Evolutionary conservation across 2,888 invertebrate genomes (phyloP), one percentile per base, ranked within the genome.

Genomic region (Philopedon plagiatum): DNA sequence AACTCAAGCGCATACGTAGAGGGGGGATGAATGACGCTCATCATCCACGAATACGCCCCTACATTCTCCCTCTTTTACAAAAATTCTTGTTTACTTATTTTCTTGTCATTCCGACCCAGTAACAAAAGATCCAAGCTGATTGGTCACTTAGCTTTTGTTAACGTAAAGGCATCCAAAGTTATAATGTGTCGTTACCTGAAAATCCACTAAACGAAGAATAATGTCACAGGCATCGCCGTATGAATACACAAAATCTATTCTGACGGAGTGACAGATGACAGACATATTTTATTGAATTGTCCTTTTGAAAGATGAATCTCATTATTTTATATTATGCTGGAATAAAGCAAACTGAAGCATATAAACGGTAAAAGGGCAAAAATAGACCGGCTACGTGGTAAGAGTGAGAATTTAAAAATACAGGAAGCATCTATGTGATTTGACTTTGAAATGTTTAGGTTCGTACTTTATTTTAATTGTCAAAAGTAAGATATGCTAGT

Each of bases 221-320:
- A 49, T 49, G 23, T 49, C 49, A 23, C 9, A 5, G 5, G n/a
- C 23, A 23, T n/a, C 49, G 13, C 9, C 13, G 23, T 5, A 49
- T 49, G 49, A 49, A 49, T 49, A 49, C 49, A 49, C 18, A 49
- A 49, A 49, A n/a, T 49, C n/a, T n/a, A 23, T 49, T 49, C n/a
- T 15, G 23, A 23, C 49, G n/a, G 8, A 49, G 49, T 49, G 44
- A 44, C 19, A 19, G 8, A 44, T 19, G 19, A 44, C 8, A 44
- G 44, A 44, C 44, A 44, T 44, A 49, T 49, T 49, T 49, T 49
- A 49, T 49, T 49, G 49, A 23, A 23, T 49, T 49, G 21, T 23
- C 49, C 23, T 49, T 13, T 23, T 49, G 23, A 23, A 18, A 23
- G 23, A 49, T 49, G 49, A 49, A 21, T 49, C 13, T n/a, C 49